Base-by-base conservation (phyloP, 2,888 invertebrate genomes). In the Noctuana brunneofusca region DNA sequence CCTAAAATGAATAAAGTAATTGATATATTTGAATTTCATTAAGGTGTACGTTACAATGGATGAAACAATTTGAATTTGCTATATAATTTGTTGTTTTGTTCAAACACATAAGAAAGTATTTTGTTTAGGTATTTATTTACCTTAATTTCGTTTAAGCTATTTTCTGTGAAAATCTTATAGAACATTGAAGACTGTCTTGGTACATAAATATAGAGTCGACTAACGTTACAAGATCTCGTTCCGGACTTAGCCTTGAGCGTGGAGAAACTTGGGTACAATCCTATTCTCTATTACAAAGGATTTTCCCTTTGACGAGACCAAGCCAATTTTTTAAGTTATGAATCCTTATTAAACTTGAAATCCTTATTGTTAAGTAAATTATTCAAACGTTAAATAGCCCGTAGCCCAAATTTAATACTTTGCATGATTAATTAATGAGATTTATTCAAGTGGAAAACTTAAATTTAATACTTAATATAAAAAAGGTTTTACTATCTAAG, bases 311-410 rank as follows among this genome's bases (percentile, higher is more conserved):
- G 72, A 71, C 69, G 70, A 68, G 66, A 68, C 65, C 63, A 68
- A 74, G 73, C 70, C 71, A 71, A 69, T 74, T 75, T 72, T 74
- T 73, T 68, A 69, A 74, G 68, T 71, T 68, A 71, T 68, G 66
- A 67, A 60, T 68, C 68, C 69, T 73, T 76, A 74, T 73, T 73
- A 71, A 71, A 72, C 66, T 69, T 66, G 68, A 68, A 62, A 50
- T 50, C 48, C 50, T 56, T 4, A 49, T 20, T 49, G 11, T 18
- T 35, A 27, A 24, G 6, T 49, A 22, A 49, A 16, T 41, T 2
- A 41, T 41, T 18, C 16, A 41, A 41, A 16, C n/a, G 35, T 35
- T 35, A 35, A n/a, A n/a, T 3, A 35, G 35, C n/a, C n/a, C n/a
- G n/a, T n/a, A 35, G 3, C 35, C 12, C 12, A 12, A 35, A 35